Percentiles rank a stretch among this genome's conserved stretches.
Conservation (phyloP, 2,888 invertebrate species). For the Rotaria sp. region DNA sequence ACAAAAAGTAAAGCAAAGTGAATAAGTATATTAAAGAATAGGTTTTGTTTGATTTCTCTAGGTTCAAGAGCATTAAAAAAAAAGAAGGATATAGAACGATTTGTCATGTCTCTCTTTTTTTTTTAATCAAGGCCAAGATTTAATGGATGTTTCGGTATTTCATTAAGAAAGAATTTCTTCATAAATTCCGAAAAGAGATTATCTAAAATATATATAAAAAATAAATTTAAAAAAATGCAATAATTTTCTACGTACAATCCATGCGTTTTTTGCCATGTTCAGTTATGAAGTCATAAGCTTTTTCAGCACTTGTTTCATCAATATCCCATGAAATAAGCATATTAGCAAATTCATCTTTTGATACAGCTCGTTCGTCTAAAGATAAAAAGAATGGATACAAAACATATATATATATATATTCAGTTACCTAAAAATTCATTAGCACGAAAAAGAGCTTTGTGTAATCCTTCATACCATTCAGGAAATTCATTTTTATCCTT, state of each 20-base stretch:
- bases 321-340: constrained; percentile 41
- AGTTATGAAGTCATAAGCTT: constrained; percentile 40
- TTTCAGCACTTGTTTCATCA: constrained; percentile 33
- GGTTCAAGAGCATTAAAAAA: background rate
- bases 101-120: background rate
- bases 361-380: constrained; percentile 35
- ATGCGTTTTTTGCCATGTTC: constrained; percentile 39
- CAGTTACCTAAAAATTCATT: constrained; percentile 38
- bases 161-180: constrained; percentile 39
- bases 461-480: constrained; percentile 41
- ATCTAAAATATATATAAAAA: background rate
- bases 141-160: constrained; percentile 34
- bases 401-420: too few relatives aligned
- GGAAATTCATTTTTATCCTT: constrained; percentile 38
- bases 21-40: background rate
- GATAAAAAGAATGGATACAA: background rate
- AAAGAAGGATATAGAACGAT: background rate
- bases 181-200: constrained; percentile 40
- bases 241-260: constrained; percentile 26
- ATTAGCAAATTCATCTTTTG: constrained; percentile 38
- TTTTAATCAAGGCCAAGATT: constrained; percentile 40
- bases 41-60: background rate
- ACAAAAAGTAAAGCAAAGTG: background rate
- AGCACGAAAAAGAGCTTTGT: constrained; percentile 39
- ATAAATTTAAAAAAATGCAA: background rate